Evolutionary conservation across 1,140 invertebrate genomes (phyloP).

Genomic region (Danaus plexippus): DNA sequence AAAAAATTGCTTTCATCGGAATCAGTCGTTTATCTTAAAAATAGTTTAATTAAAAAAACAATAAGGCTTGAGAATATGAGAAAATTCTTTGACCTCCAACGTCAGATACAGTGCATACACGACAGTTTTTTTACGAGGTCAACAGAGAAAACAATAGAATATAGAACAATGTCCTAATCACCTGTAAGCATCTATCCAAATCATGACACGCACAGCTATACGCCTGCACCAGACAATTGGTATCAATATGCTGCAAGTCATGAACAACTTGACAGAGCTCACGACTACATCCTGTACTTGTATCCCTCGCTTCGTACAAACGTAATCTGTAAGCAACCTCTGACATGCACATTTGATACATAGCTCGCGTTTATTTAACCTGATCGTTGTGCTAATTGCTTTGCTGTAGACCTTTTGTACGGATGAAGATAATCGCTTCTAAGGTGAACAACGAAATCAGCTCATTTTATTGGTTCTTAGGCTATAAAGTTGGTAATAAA

Average conservation of each 20-base stretch:
- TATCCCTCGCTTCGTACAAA: conserved; percentile 49
- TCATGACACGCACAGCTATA: conserved; percentile 43
- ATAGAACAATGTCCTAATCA: conserved; percentile 9
- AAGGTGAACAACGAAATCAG: conserved; percentile 1
- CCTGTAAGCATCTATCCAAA: conserved; percentile 54
- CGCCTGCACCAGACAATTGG: conserved; percentile 52
- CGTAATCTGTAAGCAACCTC: conserved; percentile 45
- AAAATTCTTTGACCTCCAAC: no score
- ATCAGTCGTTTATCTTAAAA: not conserved
- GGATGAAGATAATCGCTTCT: no score
- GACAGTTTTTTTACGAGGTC: no score
- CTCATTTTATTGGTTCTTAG: conserved; percentile 23
- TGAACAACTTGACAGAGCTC: conserved; percentile 43
- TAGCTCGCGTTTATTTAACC: conserved; percentile 6
- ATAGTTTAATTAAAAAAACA: no score
- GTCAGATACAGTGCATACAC: no score
- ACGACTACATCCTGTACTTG: conserved; percentile 28
- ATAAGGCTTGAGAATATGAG: no score
- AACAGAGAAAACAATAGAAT: no score
- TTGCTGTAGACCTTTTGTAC: no score
- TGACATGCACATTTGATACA: conserved; percentile 4
- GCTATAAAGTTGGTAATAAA: conserved; percentile 47
- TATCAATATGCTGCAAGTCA: conserved; percentile 51
- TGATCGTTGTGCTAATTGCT: not conserved
- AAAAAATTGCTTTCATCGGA: no score